phyloP scores from a whole-genome alignment of 2,113 vertebrate genomes.

The Echinops telfairi region DNA sequence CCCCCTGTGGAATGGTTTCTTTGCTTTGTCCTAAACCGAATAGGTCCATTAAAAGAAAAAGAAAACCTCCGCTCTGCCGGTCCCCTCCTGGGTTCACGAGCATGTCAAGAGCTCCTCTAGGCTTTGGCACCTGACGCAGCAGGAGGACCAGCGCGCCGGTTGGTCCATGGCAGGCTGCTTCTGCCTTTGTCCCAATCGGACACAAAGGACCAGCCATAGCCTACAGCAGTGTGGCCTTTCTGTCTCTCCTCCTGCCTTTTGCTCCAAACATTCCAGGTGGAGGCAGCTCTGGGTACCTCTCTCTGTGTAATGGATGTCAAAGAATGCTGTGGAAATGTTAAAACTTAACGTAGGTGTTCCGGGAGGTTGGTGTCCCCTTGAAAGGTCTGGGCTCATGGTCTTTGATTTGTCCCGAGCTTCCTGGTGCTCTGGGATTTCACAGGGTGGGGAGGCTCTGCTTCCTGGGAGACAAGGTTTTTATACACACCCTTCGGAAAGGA shows the following conservation, averaged over 20 bases:
- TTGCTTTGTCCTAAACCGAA: conserved; percentile 23
- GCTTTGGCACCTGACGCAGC: conserved; percentile 79
- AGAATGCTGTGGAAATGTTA: background rate
- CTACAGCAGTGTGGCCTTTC: background rate
- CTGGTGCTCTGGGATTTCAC: background rate
- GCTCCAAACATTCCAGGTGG: background rate
- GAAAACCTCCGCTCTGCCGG: background rate
- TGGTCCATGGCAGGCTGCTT: background rate
- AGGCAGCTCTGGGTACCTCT: background rate
- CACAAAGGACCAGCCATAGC: background rate
- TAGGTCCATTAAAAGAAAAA: conserved; percentile 33
- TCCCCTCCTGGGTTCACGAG: background rate
- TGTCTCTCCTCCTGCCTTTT: background rate
- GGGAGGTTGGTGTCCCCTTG: background rate
- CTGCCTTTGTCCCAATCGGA: background rate
- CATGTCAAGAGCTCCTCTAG: conserved; percentile 88
- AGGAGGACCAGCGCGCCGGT: conserved; percentile 44
- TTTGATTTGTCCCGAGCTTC: background rate
- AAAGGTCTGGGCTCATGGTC: background rate
- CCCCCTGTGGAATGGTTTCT: conserved; percentile 39
- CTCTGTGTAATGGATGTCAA: background rate
- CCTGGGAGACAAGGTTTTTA: background rate
- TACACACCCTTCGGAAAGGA: background rate
- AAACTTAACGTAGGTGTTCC: background rate
- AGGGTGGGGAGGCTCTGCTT: background rate